Percentiles rank a stretch among this genome's conserved stretches.
Evolutionary conservation across 1,140 invertebrate species (phyloP).

Genomic region (Pseudomyrmex pallidus): DNA sequence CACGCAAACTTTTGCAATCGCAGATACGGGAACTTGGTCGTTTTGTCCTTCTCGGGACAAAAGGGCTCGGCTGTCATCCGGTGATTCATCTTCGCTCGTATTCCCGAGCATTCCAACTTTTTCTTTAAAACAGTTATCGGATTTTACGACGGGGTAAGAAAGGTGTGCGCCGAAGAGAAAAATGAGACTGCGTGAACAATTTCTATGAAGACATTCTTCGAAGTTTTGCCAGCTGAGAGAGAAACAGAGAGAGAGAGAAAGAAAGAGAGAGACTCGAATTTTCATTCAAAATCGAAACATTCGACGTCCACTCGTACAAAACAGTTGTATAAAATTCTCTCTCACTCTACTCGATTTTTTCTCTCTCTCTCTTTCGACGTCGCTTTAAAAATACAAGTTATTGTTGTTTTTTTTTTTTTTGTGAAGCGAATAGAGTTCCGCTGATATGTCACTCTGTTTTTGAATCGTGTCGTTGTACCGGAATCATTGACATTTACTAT

Average conservation of each 20-base stretch:
- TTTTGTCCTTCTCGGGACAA: background rate
- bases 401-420: background rate
- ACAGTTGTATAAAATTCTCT: slow-evolving; percentile 29
- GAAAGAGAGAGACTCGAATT: background rate
- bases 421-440: background rate
- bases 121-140: slow-evolving; percentile 49
- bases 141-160: slow-evolving; percentile 29
- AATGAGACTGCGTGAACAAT: slow-evolving; percentile 38
- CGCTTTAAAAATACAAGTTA: background rate
- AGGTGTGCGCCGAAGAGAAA: background rate
- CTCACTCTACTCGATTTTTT: background rate
- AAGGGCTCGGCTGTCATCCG: slow-evolving; percentile 29
- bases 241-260: background rate
- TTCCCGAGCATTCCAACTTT: slow-evolving; percentile 57
- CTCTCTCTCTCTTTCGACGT: background rate
- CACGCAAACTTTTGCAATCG: background rate
- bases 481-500: slow-evolving; percentile 27
- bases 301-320: slow-evolving; percentile 24
- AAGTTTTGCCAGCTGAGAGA: slow-evolving; percentile 2
- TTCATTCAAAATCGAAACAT: slow-evolving; percentile 38
- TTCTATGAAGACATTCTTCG: slow-evolving; percentile 51
- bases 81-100: slow-evolving; percentile 58
- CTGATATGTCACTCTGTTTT: background rate
- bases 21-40: background rate
- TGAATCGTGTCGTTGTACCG: background rate